These are phyloP conservation scores for Papilio dardanus DNA, from an alignment of 1,140 invertebrate genomes.

Conservation along the genomic window DNA sequence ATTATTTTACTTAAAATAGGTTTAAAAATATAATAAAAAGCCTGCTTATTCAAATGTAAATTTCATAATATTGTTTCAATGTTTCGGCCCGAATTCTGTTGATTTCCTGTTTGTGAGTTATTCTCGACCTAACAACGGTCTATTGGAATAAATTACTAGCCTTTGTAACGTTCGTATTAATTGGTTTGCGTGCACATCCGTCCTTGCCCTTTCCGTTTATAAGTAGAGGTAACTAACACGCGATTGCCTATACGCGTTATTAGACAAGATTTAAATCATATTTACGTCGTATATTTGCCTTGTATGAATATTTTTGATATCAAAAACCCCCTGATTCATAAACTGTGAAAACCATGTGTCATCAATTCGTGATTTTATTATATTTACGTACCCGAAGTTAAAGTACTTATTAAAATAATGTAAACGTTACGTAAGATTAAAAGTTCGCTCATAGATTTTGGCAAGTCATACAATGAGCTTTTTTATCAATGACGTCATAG, in stretches of 20 bases:
- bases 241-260: constrained; percentile 23
- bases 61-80: neutral
- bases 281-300: neutral
- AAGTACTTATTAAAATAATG: too few relatives aligned
- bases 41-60: too few relatives aligned
- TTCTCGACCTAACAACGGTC: constrained; percentile 18
- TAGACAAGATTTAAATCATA: neutral
- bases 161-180: constrained; percentile 45
- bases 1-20: neutral
- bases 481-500: too few relatives aligned
- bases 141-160: constrained; percentile 39
- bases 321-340: neutral
- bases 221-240: constrained; percentile 45
- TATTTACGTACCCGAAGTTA: too few relatives aligned
- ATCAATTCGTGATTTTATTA: too few relatives aligned
- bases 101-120: constrained; percentile 12
- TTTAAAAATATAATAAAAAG: neutral
- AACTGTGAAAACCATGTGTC: neutral
- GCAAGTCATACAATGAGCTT: too few relatives aligned
- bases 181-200: constrained; percentile 54
- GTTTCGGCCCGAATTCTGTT: neutral
- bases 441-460: too few relatives aligned
- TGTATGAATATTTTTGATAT: neutral
- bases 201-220: constrained; percentile 56
- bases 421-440: too few relatives aligned